phyloP scores from a whole-genome alignment of 1,140 invertebrate species.

The Cyrtorhinus lividipennis region DNA sequence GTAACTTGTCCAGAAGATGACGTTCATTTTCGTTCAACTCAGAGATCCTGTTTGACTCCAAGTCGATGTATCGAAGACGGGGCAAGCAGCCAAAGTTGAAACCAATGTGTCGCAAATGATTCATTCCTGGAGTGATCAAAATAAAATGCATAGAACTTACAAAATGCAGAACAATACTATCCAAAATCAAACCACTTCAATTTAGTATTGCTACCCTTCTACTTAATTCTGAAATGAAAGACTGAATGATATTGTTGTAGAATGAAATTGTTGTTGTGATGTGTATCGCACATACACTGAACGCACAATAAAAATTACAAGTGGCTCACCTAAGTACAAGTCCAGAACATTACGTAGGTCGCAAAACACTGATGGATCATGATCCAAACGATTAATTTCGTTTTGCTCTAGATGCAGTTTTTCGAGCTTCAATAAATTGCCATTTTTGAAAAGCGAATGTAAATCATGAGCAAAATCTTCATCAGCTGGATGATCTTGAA shows the following conservation, averaged over 20 bases:
- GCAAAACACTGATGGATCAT: conserved; percentile 51
- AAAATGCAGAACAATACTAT: conserved; percentile 13
- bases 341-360: conserved; percentile 48
- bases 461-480: conserved; percentile 46
- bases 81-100: conserved; percentile 52
- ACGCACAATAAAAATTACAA: no score
- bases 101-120: conserved; percentile 36
- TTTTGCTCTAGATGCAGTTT: conserved; percentile 68
- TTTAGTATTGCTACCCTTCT: conserved; percentile 36
- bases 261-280: no score
- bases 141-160: no score
- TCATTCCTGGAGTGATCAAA: no score
- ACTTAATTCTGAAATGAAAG: no score
- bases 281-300: no score
- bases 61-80: conserved; percentile 50
- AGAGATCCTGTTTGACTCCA: conserved; percentile 52
- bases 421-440: conserved; percentile 46
- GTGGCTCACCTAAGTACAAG: conserved; percentile 51
- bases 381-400: conserved; percentile 47
- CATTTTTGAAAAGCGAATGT: conserved; percentile 56
- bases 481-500: conserved; percentile 47
- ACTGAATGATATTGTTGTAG: no score
- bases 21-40: conserved; percentile 42
- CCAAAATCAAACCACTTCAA: conserved; percentile 3
- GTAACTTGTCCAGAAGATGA: conserved; percentile 40